Evolutionary conservation across 2,888 invertebrate genomes (phyloP), one percentile per base, ranked within the genome.

Genomic region (Lycaena phlaeas): DNA sequence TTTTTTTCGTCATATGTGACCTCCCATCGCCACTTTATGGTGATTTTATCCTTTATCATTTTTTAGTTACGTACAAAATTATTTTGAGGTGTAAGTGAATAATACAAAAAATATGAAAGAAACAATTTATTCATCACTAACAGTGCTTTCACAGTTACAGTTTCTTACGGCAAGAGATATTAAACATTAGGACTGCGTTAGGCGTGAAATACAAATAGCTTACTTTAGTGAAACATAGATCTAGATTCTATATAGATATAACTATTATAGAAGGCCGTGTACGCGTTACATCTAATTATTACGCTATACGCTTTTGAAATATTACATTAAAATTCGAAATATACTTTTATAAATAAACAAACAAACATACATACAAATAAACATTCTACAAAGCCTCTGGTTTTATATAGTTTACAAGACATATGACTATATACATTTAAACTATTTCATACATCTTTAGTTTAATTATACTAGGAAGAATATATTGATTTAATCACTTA

Each of bases 41-140:
- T n/a, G n/a, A n/a, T n/a, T n/a, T n/a, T n/a, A n/a, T n/a, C n/a
- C n/a, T n/a, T n/a, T n/a, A n/a, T n/a, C n/a, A n/a, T n/a, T n/a
- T n/a, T n/a, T n/a, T n/a, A n/a, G n/a, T n/a, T n/a, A n/a, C n/a
- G n/a, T n/a, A n/a, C n/a, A n/a, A n/a, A n/a, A n/a, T n/a, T n/a
- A n/a, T n/a, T n/a, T n/a, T n/a, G n/a, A n/a, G n/a, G n/a, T n/a
- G n/a, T n/a, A n/a, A 14, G 38, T 48, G 45, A 68, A 59, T 56
- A 56, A 65, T 71, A 66, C 53, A 62, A 29, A 6, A 40, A 36
- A 43, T 77, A 77, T 50, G 61, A 79, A 79, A 78, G 79, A 78
- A 82, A 78, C 74, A 59, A 68, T 79, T 79, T 79, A 76, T 77
- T 78, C 57, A 57, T 69, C 60, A 68, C 78, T 77, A 78, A 75